Conservation (phyloP, 2,888 invertebrate genomes). For the Taenaris catops region DNA sequence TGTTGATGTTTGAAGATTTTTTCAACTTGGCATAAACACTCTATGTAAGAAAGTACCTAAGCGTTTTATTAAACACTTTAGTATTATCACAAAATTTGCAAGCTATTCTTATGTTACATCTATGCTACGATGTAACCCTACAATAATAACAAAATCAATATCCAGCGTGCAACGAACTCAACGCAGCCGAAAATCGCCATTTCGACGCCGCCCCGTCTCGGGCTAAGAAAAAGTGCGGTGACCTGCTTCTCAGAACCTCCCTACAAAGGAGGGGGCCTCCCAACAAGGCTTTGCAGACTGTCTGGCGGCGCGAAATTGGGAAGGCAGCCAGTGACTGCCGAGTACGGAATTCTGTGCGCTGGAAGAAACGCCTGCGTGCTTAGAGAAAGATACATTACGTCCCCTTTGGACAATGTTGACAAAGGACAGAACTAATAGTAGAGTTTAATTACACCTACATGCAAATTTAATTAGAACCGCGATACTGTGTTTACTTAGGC, state of each 20-base stretch:
- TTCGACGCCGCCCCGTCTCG: slow-evolving; percentile 49
- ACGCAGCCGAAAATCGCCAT: slow-evolving; percentile 25
- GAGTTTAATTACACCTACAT: slow-evolving; percentile 14
- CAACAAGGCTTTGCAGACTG: slow-evolving; percentile 38
- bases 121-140: too few species aligned
- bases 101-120: too few species aligned
- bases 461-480: slow-evolving; percentile 19
- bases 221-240: slow-evolving; percentile 48
- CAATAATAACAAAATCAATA: slow-evolving; percentile 19
- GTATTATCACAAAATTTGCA: too few species aligned
- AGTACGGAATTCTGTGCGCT: slow-evolving; percentile 26
- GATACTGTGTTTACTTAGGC: slow-evolving; percentile 7
- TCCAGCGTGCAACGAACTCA: slow-evolving; percentile 19
- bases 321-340: slow-evolving; percentile 24
- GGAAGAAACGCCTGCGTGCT: slow-evolving; percentile 18
- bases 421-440: slow-evolving; percentile 9
- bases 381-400: slow-evolving; percentile 17
- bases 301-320: slow-evolving; percentile 38
- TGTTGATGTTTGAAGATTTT: too few species aligned
- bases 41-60: too few species aligned
- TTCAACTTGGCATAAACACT: too few species aligned
- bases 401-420: slow-evolving; percentile 13
- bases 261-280: slow-evolving; percentile 17
- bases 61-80: too few species aligned
- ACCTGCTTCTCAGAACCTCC: slow-evolving; percentile 36